Evolutionary conservation across 2,888 invertebrate genomes (phyloP).

Genomic region (Eudemis profundana): DNA sequence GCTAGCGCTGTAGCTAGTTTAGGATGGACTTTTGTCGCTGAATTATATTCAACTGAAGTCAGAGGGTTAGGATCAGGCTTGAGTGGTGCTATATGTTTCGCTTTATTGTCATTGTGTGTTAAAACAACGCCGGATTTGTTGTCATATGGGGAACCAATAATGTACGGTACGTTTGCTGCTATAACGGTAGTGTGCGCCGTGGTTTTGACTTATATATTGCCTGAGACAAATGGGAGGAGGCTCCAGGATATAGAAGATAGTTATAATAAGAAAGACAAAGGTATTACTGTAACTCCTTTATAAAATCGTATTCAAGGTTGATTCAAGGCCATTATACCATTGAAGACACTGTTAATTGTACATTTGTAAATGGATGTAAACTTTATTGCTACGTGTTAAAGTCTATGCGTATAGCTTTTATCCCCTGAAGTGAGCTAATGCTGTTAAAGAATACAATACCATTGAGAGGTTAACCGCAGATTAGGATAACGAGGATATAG

Average conservation of each 20-base stretch:
- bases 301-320: background rate
- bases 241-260: constrained; percentile 87
- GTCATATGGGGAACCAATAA: constrained; percentile 53
- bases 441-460: too few relatives aligned
- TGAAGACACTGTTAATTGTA: too few relatives aligned
- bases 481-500: too few relatives aligned
- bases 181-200: constrained; percentile 53
- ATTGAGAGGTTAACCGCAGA: too few relatives aligned
- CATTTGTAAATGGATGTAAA: too few relatives aligned
- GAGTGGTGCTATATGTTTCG: constrained; percentile 57
- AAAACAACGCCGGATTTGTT: constrained; percentile 61
- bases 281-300: constrained; percentile 9
- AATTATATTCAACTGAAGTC: constrained; percentile 62
- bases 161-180: constrained; percentile 58
- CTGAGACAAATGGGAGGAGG: constrained; percentile 85
- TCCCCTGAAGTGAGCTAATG: too few relatives aligned
- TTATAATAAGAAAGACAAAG: constrained; percentile 64
- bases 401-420: too few relatives aligned
- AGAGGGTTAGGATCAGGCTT: constrained; percentile 65
- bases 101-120: constrained; percentile 60
- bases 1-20: constrained; percentile 55
- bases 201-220: constrained; percentile 57
- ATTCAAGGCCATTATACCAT: too few relatives aligned
- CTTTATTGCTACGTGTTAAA: too few relatives aligned
- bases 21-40: constrained; percentile 64